Conservation (phyloP, 2,888 invertebrate genomes). For the Hydroisotoma schaefferi region DNA sequence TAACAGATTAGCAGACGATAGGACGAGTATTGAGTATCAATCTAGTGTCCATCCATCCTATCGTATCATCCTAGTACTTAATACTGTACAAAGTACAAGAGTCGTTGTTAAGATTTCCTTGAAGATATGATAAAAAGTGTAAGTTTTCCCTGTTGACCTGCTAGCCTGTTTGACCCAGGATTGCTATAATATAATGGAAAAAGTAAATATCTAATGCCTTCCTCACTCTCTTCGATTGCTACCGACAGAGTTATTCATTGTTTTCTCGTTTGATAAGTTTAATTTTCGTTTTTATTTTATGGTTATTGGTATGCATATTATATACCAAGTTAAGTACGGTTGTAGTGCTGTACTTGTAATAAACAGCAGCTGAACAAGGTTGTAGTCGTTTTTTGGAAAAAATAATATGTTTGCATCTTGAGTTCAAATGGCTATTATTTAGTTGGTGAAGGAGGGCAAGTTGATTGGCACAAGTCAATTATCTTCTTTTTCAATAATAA, state of each 20-base stretch:
- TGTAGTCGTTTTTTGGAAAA: neutral
- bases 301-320: neutral
- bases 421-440: constrained; percentile 28
- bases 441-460: constrained; percentile 37
- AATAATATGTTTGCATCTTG: constrained; percentile 11
- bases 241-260: neutral
- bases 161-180: constrained; percentile 41
- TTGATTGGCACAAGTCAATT: constrained; percentile 46
- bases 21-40: neutral
- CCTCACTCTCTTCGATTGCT: neutral
- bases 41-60: too few relatives aligned
- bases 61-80: too few relatives aligned
- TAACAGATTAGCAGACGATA: neutral
- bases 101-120: neutral
- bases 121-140: neutral
- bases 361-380: neutral
- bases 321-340: neutral
- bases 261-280: neutral
- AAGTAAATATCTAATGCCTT: neutral
- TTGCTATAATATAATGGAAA: constrained; percentile 1
- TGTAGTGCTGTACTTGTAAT: neutral
- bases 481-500: constrained; percentile 32
- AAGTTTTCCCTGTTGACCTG: constrained; percentile 40
- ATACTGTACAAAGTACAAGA: too few relatives aligned
- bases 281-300: constrained; percentile 6